Evolutionary conservation across 2,113 vertebrate genomes (phyloP).

Genomic region (Pelecanoides urinatrix): DNA sequence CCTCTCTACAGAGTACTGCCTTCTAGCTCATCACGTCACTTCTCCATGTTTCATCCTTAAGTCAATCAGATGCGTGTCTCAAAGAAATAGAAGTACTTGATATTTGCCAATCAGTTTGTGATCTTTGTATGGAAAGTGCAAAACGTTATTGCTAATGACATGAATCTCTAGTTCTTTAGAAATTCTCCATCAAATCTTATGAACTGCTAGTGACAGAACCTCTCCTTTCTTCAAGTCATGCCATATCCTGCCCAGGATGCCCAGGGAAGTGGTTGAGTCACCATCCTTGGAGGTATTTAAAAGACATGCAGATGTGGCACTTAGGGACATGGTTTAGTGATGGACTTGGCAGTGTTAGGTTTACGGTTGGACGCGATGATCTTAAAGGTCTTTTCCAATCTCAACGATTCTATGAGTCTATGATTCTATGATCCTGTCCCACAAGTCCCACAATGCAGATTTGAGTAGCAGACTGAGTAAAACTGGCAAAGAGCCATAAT

Average conservation of each 20-base stretch:
- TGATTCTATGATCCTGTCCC: not conserved
- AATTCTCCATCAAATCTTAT: not conserved
- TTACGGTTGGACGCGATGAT: not conserved
- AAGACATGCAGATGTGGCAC: not conserved
- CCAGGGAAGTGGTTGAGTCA: not conserved
- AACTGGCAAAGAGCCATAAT: not conserved
- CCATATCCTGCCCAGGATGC: not conserved
- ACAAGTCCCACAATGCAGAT: not conserved
- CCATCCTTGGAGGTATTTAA: not conserved
- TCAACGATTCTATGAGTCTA: not conserved
- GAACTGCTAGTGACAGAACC: not conserved
- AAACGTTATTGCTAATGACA: not conserved
- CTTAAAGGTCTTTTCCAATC: not conserved
- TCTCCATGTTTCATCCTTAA: not conserved
- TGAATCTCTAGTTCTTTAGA: not conserved
- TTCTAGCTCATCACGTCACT: not conserved
- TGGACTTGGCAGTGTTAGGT: not conserved
- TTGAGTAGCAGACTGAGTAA: not conserved
- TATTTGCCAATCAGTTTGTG: not conserved
- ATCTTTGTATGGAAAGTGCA: not conserved
- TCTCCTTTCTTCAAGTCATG: not conserved
- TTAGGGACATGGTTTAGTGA: not conserved
- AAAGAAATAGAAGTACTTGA: not conserved
- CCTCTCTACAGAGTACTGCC: not conserved
- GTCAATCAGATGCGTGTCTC: accelerated